Conservation (phyloP, 2,888 invertebrate species). For the Pollenia angustigena region DNA sequence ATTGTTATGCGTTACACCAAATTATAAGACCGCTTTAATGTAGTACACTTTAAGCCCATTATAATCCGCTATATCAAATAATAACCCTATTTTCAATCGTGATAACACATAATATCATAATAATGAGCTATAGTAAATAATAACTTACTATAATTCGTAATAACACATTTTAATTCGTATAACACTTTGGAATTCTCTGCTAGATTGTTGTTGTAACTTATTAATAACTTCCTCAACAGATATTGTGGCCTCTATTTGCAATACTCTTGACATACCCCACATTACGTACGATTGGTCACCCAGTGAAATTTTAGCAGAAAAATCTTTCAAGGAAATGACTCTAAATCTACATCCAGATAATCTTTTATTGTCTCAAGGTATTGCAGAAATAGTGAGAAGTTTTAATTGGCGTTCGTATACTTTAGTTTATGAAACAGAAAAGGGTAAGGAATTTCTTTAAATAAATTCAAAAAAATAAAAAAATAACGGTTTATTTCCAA, state of each 20-base stretch:
- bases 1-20: too few species aligned
- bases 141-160: too few species aligned
- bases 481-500: not conserved
- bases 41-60: too few species aligned
- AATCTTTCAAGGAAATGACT: conserved; percentile 85
- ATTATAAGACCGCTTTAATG: too few species aligned
- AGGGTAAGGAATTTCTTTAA: conserved; percentile 84
- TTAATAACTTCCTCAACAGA: conserved; percentile 75
- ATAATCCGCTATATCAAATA: too few species aligned
- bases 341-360: conserved; percentile 90
- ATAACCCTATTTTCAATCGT: too few species aligned
- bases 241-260: conserved; percentile 86
- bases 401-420: conserved; percentile 93
- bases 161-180: too few species aligned
- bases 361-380: conserved; percentile 87
- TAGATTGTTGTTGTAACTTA: not conserved
- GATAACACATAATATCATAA: too few species aligned
- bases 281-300: conserved; percentile 87
- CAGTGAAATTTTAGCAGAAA: conserved; percentile 84
- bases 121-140: too few species aligned
- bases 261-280: conserved; percentile 87
- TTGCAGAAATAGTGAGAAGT: conserved; percentile 89
- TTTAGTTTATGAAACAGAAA: conserved; percentile 92
- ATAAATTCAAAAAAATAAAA: not conserved
- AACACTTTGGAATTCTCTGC: too few species aligned